These are phyloP conservation scores for Drosophila hamatofila DNA, from an alignment of 2,888 invertebrate species.

Conservation along the genomic window DNA sequence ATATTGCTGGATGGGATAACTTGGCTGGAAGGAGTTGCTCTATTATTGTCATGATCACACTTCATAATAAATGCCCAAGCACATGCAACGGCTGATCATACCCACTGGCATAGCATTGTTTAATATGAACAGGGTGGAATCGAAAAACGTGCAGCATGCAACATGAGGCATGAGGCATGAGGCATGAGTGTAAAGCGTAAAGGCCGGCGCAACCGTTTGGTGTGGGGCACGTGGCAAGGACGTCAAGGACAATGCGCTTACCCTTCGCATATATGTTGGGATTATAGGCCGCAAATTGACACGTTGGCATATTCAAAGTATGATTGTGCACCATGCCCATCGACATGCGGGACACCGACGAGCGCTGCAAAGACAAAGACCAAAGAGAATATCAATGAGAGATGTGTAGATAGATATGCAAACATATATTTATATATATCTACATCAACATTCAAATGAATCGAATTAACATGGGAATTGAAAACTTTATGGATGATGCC, in stretches of 20 bases:
- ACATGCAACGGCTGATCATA: neutral
- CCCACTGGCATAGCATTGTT: neutral
- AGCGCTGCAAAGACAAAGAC: constrained; percentile 81
- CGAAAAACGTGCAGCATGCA: constrained; percentile 9
- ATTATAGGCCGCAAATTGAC: constrained; percentile 84
- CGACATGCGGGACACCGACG: constrained; percentile 85
- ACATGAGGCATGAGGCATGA: neutral
- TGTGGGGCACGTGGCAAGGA: constrained; percentile 9
- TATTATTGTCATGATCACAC: neutral
- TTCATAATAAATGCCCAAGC: too few relatives aligned
- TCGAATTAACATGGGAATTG: neutral
- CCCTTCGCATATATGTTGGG: constrained; percentile 83
- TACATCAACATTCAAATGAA: neutral
- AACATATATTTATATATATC: neutral
- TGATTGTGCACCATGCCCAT: constrained; percentile 85
- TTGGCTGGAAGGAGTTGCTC: too few relatives aligned
- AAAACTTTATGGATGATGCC: neutral
- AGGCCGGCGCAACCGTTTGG: neutral
- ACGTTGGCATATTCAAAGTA: constrained; percentile 84
- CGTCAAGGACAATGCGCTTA: constrained; percentile 67
- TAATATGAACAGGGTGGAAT: neutral
- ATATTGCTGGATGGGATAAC: too few relatives aligned
- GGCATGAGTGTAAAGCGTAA: neutral
- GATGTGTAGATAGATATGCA: neutral
- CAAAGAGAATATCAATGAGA: constrained; percentile 12